phyloP scores from a whole-genome alignment of 2,888 invertebrate genomes.

The Thymelicus lineola region DNA sequence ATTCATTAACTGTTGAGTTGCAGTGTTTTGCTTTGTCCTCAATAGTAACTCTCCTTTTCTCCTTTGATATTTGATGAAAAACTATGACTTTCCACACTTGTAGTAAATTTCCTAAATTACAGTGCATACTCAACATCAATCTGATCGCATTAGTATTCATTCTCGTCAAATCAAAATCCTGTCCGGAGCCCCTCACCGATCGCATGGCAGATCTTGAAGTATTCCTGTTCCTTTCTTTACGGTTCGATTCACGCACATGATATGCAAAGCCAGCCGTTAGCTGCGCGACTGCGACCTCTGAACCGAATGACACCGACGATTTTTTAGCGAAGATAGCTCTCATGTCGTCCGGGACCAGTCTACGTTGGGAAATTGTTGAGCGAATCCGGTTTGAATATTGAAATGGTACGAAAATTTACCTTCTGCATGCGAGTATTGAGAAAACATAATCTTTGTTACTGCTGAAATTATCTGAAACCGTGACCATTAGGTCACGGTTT shows the following conservation, averaged over 20 bases:
- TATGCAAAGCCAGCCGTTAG: conserved; percentile 67
- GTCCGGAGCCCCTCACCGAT: conserved; percentile 68
- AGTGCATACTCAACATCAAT: neutral
- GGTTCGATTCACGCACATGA: conserved; percentile 71
- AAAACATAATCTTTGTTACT: too few relatives aligned
- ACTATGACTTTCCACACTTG: too few relatives aligned
- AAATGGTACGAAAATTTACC: neutral
- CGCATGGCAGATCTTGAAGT: conserved; percentile 58
- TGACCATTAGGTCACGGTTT: too few relatives aligned
- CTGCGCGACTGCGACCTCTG: conserved; percentile 52
- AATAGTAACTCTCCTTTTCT: too few relatives aligned
- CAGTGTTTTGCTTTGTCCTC: too few relatives aligned
- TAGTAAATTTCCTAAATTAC: neutral
- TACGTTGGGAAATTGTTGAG: conserved; percentile 10
- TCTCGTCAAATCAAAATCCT: conserved; percentile 48
- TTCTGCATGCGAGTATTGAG: too few relatives aligned
- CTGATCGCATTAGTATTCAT: neutral
- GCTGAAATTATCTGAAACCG: too few relatives aligned
- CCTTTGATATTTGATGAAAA: too few relatives aligned
- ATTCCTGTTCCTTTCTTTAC: conserved; percentile 67
- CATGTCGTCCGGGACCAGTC: conserved; percentile 2
- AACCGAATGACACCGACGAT: conserved; percentile 45
- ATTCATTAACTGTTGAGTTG: neutral
- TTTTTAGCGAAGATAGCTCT: conserved; percentile 47
- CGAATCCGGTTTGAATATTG: conserved; percentile 16